Evolutionary conservation across 2,797 vertebrate species (phyloP).

Genomic region (Uromys caudimaculatus): DNA sequence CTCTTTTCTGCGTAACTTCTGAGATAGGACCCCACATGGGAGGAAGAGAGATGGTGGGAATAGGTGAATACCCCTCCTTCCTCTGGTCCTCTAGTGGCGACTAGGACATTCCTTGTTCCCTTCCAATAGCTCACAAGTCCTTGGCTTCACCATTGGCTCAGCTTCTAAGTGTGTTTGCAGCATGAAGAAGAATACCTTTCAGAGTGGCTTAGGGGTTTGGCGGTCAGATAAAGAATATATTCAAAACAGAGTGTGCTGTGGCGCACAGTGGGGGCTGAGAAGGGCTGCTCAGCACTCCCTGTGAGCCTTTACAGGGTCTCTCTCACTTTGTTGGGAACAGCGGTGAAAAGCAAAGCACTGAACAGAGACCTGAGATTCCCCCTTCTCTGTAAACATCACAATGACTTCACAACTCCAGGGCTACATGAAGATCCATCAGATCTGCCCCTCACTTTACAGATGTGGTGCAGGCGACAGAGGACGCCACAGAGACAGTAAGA

Average conservation of each 20-base stretch:
- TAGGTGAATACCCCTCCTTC: background rate
- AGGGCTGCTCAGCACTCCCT: accelerated
- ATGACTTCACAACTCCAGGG: background rate
- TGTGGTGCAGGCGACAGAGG: background rate
- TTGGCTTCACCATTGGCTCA: background rate
- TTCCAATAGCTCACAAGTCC: background rate
- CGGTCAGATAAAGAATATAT: background rate
- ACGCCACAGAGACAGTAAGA: background rate
- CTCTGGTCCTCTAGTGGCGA: background rate
- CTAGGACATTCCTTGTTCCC: background rate
- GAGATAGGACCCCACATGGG: background rate
- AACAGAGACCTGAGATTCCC: background rate
- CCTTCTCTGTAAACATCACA: background rate
- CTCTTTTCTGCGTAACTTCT: background rate
- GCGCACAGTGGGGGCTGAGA: background rate
- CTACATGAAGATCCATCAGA: accelerated
- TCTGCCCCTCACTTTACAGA: background rate
- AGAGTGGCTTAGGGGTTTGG: background rate
- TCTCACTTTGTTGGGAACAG: background rate
- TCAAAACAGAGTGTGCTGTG: background rate
- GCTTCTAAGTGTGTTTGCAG: background rate
- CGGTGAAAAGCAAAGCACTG: background rate
- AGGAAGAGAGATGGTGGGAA: background rate
- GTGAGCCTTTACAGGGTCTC: background rate
- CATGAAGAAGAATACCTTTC: background rate